Conservation (phyloP, 35 echinoderm and acorn worm genomes). For the Acanthaster planci region DNA sequence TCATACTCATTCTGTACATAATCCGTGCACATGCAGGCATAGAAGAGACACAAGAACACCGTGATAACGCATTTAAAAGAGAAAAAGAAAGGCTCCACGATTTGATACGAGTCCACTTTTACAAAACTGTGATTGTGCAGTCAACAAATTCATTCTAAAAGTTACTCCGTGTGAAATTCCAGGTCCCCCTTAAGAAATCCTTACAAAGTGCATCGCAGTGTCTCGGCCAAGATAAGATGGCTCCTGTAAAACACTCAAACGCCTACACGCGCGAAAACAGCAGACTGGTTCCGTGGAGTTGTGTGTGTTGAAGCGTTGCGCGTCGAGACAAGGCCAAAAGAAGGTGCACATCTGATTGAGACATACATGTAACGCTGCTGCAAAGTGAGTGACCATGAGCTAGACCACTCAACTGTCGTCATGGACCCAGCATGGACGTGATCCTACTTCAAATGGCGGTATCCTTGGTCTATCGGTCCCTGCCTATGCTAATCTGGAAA, state of each 20-base stretch:
- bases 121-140: slow-evolving; percentile 23
- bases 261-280: background rate
- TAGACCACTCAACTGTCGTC: slow-evolving; percentile 1
- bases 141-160: background rate
- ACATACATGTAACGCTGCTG: background rate
- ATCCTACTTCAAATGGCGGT: background rate
- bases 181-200: too few species aligned
- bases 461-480: background rate
- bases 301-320: background rate
- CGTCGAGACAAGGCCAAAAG: background rate
- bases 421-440: background rate
- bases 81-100: background rate
- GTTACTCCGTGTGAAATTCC: background rate
- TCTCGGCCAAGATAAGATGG: too few species aligned
- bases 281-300: slow-evolving; percentile 7
- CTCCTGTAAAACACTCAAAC: too few species aligned
- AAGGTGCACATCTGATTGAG: background rate
- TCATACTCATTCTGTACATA: slow-evolving; percentile 1
- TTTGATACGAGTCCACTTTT: background rate
- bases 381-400: background rate
- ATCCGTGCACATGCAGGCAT: slow-evolving; percentile 12
- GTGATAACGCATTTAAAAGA: background rate
- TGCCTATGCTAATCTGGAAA: too few species aligned
- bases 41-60: background rate
- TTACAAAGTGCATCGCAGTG: too few species aligned